Evolutionary conservation across 1,140 invertebrate species (phyloP), one percentile per base, ranked within the genome.

Genomic region (Asobara japonica): DNA sequence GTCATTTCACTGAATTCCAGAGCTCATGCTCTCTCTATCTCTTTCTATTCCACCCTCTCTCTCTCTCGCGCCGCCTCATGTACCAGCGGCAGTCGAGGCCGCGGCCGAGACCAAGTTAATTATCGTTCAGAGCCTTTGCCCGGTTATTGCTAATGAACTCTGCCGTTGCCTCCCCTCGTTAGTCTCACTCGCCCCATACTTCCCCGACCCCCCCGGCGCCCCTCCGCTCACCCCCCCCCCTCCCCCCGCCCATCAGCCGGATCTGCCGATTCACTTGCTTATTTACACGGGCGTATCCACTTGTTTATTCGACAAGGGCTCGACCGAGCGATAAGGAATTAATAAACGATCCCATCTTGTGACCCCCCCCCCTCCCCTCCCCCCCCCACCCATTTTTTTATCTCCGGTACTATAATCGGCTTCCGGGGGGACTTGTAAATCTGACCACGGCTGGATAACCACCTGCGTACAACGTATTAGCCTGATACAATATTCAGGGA

Each of bases 91-190:
- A 56, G 51, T 45, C 41, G 65, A 69, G 64, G 66, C 74, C 76
- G 73, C 72, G 69, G 65, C 70, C 74, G 13, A 38, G 67, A 70
- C 68, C 71, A 66, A 77, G 78, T 82, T 81, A 80, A 82, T 83
- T 81, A 83, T 80, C 77, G 71, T 69, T 36, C 74, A 74, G 69
- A 70, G 65, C 73, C 74, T 75, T n/a, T 61, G 36, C 71, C 25
- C 66, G 61, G 72, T 77, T 76, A 75, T 74, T 72, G 76, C 77
- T 79, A 79, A 79, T 81, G 75, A 74, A 81, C 78, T 81, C 72
- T 45, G 41, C 29, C 29, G 30, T 67, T 67, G 73, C 77, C 73
- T 73, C 78, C 27, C 60, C 71, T 70, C 66, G 61, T 65, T 69
- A 65, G 41, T 74, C 67, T 18, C 64, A 30, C 41, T 31, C 29